These are phyloP conservation scores for Aramus guarauna DNA, from an alignment of 2,113 vertebrate genomes.

Conservation along the genomic window DNA sequence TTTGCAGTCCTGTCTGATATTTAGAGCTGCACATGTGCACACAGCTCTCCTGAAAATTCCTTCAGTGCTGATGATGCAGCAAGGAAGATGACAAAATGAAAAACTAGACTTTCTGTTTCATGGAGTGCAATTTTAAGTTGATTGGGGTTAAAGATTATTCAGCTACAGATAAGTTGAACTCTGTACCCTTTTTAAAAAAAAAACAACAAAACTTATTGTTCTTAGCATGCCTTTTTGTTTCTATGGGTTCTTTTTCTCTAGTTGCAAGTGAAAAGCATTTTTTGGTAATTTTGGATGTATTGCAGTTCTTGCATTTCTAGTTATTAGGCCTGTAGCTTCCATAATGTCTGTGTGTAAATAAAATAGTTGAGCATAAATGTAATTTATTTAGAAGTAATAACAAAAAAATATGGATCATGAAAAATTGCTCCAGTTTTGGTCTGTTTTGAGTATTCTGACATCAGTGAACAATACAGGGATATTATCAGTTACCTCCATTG, in stretches of 20 bases:
- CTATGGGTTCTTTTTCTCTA: slow-evolving; percentile 28
- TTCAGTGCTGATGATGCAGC: neutral
- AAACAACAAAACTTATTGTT: slow-evolving; percentile 44
- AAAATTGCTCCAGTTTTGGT: neutral
- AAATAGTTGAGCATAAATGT: neutral
- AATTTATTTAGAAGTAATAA: neutral
- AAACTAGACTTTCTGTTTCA: slow-evolving; percentile 50
- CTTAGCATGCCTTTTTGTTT: slow-evolving; percentile 60
- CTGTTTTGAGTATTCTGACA: neutral
- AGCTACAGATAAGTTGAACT: slow-evolving; percentile 30
- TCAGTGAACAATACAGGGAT: neutral
- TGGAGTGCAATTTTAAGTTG: slow-evolving; percentile 55
- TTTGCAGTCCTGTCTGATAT: neutral
- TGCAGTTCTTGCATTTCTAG: neutral
- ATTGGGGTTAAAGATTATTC: slow-evolving; percentile 34
- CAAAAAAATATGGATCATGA: neutral
- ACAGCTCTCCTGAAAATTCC: slow-evolving; percentile 16
- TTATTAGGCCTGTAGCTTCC: neutral
- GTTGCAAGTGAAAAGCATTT: slow-evolving; percentile 43
- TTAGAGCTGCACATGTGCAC: neutral
- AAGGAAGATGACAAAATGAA: slow-evolving; percentile 54
- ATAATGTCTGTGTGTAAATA: neutral
- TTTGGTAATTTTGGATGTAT: slow-evolving; percentile 10
- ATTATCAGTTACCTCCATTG: neutral
- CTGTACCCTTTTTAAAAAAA: slow-evolving; percentile 38